phyloP scores from a whole-genome alignment of 1,140 invertebrate genomes.

The Liolophura sinensis region DNA sequence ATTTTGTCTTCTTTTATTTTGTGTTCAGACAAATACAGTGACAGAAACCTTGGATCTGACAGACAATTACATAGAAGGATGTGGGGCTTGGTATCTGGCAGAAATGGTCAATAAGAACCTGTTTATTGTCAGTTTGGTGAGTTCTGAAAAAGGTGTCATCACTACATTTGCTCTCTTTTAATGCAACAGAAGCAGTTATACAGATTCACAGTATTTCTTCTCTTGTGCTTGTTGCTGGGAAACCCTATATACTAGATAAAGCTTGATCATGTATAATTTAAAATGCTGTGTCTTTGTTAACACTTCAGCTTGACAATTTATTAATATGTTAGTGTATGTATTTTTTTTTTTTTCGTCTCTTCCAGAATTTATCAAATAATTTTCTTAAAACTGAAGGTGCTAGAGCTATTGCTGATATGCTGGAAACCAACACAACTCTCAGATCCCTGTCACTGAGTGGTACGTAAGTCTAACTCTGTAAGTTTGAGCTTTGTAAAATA shows the following conservation, averaged over 20 bases:
- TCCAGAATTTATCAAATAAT: constrained; percentile 45
- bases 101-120: constrained; percentile 43
- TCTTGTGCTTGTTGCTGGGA: background rate
- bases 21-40: constrained; percentile 42
- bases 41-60: constrained; percentile 41
- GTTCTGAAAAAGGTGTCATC: constrained; percentile 2
- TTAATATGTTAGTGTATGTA: background rate
- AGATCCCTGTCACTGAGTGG: constrained; percentile 38
- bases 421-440: constrained; percentile 43
- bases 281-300: background rate
- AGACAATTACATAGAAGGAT: constrained; percentile 41
- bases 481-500: background rate
- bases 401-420: constrained; percentile 34
- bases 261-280: background rate
- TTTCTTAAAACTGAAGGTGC: constrained; percentile 30
- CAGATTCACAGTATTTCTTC: background rate
- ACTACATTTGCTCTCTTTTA: background rate
- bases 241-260: too few species aligned
- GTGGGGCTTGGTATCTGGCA: constrained; percentile 32
- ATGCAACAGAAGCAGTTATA: background rate
- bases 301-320: background rate
- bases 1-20: background rate
- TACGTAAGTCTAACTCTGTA: constrained; percentile 8
- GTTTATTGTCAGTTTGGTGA: constrained; percentile 42
- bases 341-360: constrained; percentile 17